These are phyloP conservation scores for Catocala fraxini DNA, from an alignment of 2,888 invertebrate genomes.

Conservation along the genomic window DNA sequence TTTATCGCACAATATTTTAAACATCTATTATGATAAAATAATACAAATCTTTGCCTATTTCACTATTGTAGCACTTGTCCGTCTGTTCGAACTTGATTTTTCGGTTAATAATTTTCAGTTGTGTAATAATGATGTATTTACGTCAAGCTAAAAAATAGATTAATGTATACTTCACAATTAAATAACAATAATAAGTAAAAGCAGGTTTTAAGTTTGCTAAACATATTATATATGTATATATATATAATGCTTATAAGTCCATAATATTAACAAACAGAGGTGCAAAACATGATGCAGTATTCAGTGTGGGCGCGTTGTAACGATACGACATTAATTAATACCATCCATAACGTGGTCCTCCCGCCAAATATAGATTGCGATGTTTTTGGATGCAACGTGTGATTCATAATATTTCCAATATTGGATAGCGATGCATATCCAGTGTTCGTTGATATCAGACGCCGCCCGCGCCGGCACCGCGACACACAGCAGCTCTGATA, in stretches of 20 bases:
- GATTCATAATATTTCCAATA: constrained; percentile 56
- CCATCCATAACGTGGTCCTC: constrained; percentile 24
- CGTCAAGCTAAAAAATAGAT: constrained; percentile 7
- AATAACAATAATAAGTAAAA: too few species aligned
- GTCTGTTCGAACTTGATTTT: constrained; percentile 24
- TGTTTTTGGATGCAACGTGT: constrained; percentile 39
- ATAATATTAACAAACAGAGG: constrained; percentile 9
- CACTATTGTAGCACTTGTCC: constrained; percentile 2
- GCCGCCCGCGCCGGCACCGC: constrained; percentile 28
- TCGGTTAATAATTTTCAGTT: constrained; percentile 20
- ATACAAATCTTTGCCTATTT: neutral
- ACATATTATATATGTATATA: too few species aligned
- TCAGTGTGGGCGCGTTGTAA: constrained; percentile 14
- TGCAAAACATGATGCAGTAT: constrained; percentile 15
- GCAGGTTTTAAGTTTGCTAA: too few species aligned
- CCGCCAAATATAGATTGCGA: constrained; percentile 38
- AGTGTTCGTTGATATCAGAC: constrained; percentile 59
- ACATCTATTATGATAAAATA: neutral
- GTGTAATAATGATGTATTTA: constrained; percentile 15
- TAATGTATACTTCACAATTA: constrained; percentile 2
- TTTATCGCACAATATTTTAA: neutral
- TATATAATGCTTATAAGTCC: constrained; percentile 1
- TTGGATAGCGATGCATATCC: constrained; percentile 61
- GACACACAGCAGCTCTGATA: constrained; percentile 45
- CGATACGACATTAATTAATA: constrained; percentile 29